Evolutionary conservation across 2,888 invertebrate genomes (phyloP).

Genomic region (Myopa tessellatipennis): DNA sequence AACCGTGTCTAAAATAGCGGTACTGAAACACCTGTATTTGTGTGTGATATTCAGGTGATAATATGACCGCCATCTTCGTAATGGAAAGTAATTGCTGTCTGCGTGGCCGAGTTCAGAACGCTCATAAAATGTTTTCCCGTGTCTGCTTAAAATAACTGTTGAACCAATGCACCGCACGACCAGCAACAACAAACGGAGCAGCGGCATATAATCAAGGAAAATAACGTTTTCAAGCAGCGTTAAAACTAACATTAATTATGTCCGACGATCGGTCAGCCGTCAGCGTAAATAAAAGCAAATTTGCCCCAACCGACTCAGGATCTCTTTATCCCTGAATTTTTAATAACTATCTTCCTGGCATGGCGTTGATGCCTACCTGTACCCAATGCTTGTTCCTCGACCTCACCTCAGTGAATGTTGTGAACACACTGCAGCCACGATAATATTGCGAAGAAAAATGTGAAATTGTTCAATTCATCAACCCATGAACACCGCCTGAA

Average conservation of each 20-base stretch:
- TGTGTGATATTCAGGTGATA: slow-evolving; percentile 66
- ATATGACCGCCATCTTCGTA: slow-evolving; percentile 68
- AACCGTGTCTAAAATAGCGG: not conserved
- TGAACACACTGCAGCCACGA: slow-evolving; percentile 21
- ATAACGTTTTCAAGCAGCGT: slow-evolving; percentile 67
- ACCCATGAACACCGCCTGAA: slow-evolving; percentile 27
- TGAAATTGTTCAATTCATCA: slow-evolving; percentile 39
- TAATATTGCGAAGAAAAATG: slow-evolving; percentile 21
- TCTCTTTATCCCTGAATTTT: slow-evolving; percentile 31
- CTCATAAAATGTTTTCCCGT: slow-evolving; percentile 66
- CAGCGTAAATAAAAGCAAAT: slow-evolving; percentile 47
- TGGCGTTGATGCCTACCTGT: slow-evolving; percentile 29
- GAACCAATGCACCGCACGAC: slow-evolving; percentile 21
- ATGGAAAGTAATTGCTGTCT: slow-evolving; percentile 67
- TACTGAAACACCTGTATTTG: slow-evolving; percentile 48
- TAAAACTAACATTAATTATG: slow-evolving; percentile 68
- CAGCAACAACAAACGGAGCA: slow-evolving; percentile 43
- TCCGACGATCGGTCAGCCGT: slow-evolving; percentile 46
- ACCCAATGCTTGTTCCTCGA: not conserved
- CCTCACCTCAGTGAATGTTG: slow-evolving; percentile 20
- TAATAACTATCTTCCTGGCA: slow-evolving; percentile 32
- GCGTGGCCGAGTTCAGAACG: slow-evolving; percentile 66
- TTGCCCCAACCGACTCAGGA: slow-evolving; percentile 19
- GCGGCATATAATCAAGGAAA: slow-evolving; percentile 52
- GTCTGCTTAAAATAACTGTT: slow-evolving; percentile 61